A percentile compares a stretch with the other conserved stretches of the same genome.
Conservation (phyloP, 2,888 invertebrate genomes). For the Drosophila quinaria region DNA sequence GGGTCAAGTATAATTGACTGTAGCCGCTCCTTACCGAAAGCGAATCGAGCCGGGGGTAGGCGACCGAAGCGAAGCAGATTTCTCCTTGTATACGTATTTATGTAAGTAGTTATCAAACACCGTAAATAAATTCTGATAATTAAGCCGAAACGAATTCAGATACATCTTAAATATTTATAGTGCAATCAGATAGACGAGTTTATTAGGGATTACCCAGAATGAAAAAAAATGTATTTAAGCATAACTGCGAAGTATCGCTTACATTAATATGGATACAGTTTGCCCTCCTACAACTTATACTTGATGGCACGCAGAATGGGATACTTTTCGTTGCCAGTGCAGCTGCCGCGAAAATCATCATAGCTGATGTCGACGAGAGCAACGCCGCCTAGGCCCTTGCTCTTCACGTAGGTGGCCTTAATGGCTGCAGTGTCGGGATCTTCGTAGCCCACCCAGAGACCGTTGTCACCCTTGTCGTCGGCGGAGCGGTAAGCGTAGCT, state of each 20-base stretch:
- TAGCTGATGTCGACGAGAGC: constrained; percentile 91
- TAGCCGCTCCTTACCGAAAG: neutral
- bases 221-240: constrained; percentile 6
- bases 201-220: constrained; percentile 31
- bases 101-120: no score
- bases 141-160: no score
- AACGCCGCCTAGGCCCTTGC: constrained; percentile 92
- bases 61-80: no score
- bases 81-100: neutral
- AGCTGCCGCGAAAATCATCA: constrained; percentile 93
- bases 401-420: constrained; percentile 91
- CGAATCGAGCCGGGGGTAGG: no score
- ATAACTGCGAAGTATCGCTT: neutral
- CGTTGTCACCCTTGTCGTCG: constrained; percentile 88
- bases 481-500: constrained; percentile 92
- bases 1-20: neutral
- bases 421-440: constrained; percentile 93
- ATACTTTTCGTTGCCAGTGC: constrained; percentile 92
- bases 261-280: neutral
- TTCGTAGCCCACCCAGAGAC: constrained; percentile 93
- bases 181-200: constrained; percentile 6
- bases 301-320: constrained; percentile 92
- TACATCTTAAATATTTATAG: no score
- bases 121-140: no score
- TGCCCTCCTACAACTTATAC: constrained; percentile 86